Base-by-base conservation (phyloP, 2,797 vertebrate species). In the Lagodon rhomboides region DNA sequence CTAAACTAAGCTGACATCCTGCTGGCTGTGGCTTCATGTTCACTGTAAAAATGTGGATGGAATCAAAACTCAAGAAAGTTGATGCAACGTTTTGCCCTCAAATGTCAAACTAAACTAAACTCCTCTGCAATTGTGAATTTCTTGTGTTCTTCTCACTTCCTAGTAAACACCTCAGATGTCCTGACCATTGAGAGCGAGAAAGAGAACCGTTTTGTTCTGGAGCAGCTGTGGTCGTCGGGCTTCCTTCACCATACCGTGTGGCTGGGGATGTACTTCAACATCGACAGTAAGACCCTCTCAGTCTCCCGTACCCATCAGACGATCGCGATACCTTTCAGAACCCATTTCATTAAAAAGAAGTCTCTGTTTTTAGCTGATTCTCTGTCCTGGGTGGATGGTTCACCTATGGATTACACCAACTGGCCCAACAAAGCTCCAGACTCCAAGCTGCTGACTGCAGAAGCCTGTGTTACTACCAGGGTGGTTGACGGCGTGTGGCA, bases 191-290 rank as follows among this genome's bases (percentile, higher is more conserved):
- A 95, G 88, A 95, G 94, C 64, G 96, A 97, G 83, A 93, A 92
- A 5, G 98, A 99, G 94, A 97, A 96, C 65, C 91, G 90, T 4
- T 98, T 99, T 88, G 80, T 98, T 71, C 91, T 97, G 88, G 94
- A 97, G 87, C 96, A 98, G 91, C 85, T 98, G 61, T 93, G 88
- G 83, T 89, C 74, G 12, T 89, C 59, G 3, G 95, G 94, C 44
- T 93, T 96, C 78, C 94, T 93, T 47, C 94, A 96, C 67, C 95
- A 95, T 77, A 92, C 77, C 27, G 80, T 98, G 82, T 99, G 98
- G 98, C 88, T 99, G 91, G 97, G 97, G 67, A 93, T 94, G 90
- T 89, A 94, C 73, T 96, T 96, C 83, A 94, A 95, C 65, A 85
- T 79, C 27, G 90, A 95, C 81, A 95, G 98, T 99, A 96, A 97